Conservation (phyloP, 2,888 invertebrate species). For the Agriopis aurantiaria region DNA sequence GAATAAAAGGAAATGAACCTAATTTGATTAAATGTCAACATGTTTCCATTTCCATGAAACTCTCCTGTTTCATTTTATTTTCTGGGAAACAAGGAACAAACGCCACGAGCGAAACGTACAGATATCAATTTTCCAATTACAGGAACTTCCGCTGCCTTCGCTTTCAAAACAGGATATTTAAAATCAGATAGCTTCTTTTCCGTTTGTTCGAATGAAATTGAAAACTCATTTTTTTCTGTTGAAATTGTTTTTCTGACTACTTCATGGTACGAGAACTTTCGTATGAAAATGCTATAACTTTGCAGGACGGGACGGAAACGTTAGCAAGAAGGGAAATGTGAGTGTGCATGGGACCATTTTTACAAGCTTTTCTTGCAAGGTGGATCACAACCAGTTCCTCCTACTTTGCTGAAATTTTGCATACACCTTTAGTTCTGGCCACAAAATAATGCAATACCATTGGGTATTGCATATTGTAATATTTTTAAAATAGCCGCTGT, state of each 20-base stretch:
- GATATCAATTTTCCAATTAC: conserved; percentile 37
- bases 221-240: not conserved
- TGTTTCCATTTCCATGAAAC: conserved; percentile 6
- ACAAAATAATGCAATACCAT: too few species aligned
- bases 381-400: too few species aligned
- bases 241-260: too few species aligned
- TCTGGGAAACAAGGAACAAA: conserved; percentile 5
- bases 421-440: too few species aligned
- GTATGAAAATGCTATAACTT: too few species aligned
- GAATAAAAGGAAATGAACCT: conserved; percentile 8
- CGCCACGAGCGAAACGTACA: conserved; percentile 9
- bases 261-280: not conserved
- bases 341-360: too few species aligned
- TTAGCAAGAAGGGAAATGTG: too few species aligned
- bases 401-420: too few species aligned
- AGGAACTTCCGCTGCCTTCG: conserved; percentile 15
- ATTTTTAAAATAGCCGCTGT: too few species aligned
- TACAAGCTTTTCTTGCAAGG: too few species aligned
- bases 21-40: conserved; percentile 26
- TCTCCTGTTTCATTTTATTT: conserved; percentile 6
- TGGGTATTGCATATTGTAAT: too few species aligned
- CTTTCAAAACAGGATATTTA: conserved; percentile 27
- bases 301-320: too few species aligned
- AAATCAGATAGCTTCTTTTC: conserved; percentile 22
- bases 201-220: conserved; percentile 3